Evolutionary conservation across 2,888 invertebrate genomes (phyloP), one percentile per base, ranked within the genome.

Genomic region (Graphium colonna): DNA sequence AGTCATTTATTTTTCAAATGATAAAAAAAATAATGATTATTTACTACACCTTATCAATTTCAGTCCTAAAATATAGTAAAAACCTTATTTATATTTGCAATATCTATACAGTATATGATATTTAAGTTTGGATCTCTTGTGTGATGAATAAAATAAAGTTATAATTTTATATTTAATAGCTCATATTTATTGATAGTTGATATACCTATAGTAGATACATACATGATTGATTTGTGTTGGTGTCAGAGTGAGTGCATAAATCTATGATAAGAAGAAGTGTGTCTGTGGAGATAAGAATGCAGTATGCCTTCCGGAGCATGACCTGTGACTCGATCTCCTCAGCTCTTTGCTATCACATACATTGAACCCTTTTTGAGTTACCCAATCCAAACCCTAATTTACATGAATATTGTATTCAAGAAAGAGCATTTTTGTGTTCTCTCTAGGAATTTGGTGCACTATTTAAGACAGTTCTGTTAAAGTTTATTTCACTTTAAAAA

Each of bases 221-320:
- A 65, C 60, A 69, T 77, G 76, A 80, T 83, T 81, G 80, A 79
- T 82, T 80, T 73, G 73, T 70, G 71, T 71, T 54, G 62, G 69
- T 70, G 74, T 64, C 70, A 65, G 69, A 65, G 68, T 67, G 65
- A 65, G 70, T 73, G 69, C 79, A 87, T 85, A 86, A 85, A 83
- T 84, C 78, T 71, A 68, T 58, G 87, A 86, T 86, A 87, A 76
- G 69, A 67, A 71, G 71, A 81, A 83, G 75, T 80, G 75, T 82
- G 86, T 83, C 81, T 83, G 75, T 53, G 53, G 62, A 53, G 86
- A 87, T 87, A 86, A 82, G 79, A 75, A 73, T 80, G 81, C 82
- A 81, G 79, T 77, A 76, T 69, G 85, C 73, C 78, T 86, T 86
- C 86, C 86, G 84, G 86, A 73, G 79, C 85, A 73, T 64, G 86